phyloP scores from a whole-genome alignment of 1,140 invertebrate genomes.

The Drosophila seguyi region DNA sequence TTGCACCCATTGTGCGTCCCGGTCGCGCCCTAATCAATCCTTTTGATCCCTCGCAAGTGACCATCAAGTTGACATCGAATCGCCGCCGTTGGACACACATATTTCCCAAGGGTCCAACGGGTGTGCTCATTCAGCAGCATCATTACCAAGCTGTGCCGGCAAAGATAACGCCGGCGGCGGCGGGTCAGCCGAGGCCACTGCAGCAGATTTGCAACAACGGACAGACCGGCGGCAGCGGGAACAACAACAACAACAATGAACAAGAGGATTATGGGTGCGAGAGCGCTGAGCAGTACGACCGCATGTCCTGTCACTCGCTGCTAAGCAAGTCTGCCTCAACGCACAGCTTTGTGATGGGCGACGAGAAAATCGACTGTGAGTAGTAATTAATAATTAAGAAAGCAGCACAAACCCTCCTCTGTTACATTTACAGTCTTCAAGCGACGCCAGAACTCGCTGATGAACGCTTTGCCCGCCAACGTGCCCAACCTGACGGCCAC shows the following conservation, averaged over 20 bases:
- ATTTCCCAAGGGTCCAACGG: slow-evolving; percentile 97
- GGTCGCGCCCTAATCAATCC: slow-evolving; percentile 96
- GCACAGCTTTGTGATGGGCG: slow-evolving; percentile 49
- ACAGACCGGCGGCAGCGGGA: slow-evolving; percentile 36
- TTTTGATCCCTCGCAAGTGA: slow-evolving; percentile 98
- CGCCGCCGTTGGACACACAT: slow-evolving; percentile 99
- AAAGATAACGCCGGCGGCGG: slow-evolving; percentile 6
- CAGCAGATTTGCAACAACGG: slow-evolving; percentile 22
- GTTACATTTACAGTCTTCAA: slow-evolving; percentile 53
- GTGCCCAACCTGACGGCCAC: slow-evolving; percentile 75
- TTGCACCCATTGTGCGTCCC: slow-evolving; percentile 87
- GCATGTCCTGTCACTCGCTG: slow-evolving; percentile 62
- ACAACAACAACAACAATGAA: slow-evolving; percentile 68
- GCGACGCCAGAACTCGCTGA: slow-evolving; percentile 67
- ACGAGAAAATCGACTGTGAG: slow-evolving; percentile 72
- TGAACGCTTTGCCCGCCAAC: slow-evolving; percentile 58
- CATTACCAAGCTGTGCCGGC: slow-evolving; percentile 94
- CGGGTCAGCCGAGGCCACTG: slow-evolving; percentile 24
- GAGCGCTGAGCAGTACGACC: slow-evolving; percentile 61
- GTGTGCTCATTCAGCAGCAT: slow-evolving; percentile 96
- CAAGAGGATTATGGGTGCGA: slow-evolving; percentile 48
- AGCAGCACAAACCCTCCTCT: not conserved
- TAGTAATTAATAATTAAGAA: not conserved
- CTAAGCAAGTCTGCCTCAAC: slow-evolving; percentile 56
- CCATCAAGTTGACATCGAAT: slow-evolving; percentile 98